Conservation (phyloP, 2,113 vertebrate species). For the Atherinomorus stipes region DNA sequence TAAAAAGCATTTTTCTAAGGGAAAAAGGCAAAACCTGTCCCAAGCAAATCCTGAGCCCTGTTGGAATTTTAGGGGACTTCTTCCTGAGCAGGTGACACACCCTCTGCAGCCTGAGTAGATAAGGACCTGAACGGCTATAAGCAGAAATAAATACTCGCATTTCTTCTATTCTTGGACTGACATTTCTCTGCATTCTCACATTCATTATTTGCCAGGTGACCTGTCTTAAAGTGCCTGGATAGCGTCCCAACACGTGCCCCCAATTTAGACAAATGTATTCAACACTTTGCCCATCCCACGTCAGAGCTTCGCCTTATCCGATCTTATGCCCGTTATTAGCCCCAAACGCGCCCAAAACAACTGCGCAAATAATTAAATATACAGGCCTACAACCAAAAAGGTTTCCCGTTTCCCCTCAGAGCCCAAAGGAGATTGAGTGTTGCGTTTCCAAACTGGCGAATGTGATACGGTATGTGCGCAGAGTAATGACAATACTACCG, state of each 20-base stretch:
- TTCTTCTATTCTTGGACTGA: slow-evolving; percentile 31
- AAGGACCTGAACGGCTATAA: slow-evolving; percentile 18
- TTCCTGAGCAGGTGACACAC: slow-evolving; percentile 69
- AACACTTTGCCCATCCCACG: slow-evolving; percentile 11
- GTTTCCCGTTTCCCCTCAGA: slow-evolving; percentile 77
- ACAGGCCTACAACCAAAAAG: slow-evolving; percentile 63
- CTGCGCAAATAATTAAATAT: slow-evolving; percentile 74
- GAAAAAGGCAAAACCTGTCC: too few species aligned
- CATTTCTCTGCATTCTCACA: slow-evolving; percentile 51
- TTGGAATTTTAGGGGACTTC: slow-evolving; percentile 59
- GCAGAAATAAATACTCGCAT: background rate
- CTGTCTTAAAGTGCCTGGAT: slow-evolving; percentile 26
- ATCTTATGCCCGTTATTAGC: slow-evolving; percentile 61
- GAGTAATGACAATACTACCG: slow-evolving; percentile 78
- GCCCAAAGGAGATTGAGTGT: slow-evolving; percentile 72
- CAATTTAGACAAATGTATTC: slow-evolving; percentile 50
- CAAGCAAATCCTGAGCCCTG: background rate
- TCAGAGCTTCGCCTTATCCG: slow-evolving; percentile 43
- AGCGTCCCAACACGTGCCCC: slow-evolving; percentile 35
- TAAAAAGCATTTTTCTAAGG: too few species aligned
- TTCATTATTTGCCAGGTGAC: slow-evolving; percentile 64
- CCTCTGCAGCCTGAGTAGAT: slow-evolving; percentile 49
- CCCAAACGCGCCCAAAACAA: slow-evolving; percentile 52
- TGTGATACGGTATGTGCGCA: slow-evolving; percentile 78
- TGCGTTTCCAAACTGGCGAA: slow-evolving; percentile 80